Conservation (phyloP, 92 coral and sea anemone genomes). For the Siderastrea siderea region DNA sequence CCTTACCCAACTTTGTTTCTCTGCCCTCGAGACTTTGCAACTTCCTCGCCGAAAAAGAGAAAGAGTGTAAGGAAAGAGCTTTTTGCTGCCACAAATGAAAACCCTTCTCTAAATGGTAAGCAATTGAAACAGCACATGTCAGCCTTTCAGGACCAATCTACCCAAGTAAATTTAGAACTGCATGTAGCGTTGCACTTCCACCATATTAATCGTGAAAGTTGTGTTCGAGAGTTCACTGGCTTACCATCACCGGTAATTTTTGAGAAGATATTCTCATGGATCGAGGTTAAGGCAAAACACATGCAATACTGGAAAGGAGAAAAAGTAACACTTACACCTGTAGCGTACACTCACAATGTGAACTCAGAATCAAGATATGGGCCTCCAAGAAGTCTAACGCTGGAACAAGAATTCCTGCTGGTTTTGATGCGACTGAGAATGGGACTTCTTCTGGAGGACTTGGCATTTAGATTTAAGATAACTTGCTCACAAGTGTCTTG, state of each 20-base stretch:
- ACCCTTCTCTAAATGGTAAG: conserved; percentile 10
- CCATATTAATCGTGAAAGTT: conserved; percentile 6
- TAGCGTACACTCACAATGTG: too few species aligned
- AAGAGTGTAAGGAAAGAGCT: neutral
- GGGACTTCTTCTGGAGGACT: conserved; percentile 31
- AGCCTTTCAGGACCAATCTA: conserved; percentile 3
- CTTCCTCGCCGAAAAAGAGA: conserved; percentile 4
- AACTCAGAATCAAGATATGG: neutral
- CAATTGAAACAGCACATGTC: conserved; percentile 8
- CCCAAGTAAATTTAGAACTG: conserved; percentile 11
- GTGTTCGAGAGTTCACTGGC: neutral
- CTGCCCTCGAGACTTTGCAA: conserved; percentile 4
- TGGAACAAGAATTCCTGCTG: conserved; percentile 58
- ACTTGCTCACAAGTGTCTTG: conserved; percentile 15
- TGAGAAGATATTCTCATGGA: neutral
- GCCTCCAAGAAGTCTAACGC: conserved; percentile 48
- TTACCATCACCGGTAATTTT: conserved; percentile 3
- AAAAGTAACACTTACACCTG: too few species aligned
- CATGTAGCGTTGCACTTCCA: conserved; percentile 14
- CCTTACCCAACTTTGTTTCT: conserved; percentile 23
- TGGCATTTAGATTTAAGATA: conserved; percentile 18
- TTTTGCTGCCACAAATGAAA: neutral
- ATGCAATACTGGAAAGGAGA: too few species aligned
- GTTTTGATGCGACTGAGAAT: conserved; percentile 50
- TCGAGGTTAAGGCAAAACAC: neutral